Conservation (phyloP, 2,888 invertebrate genomes). For the Coremacera marginata region DNA sequence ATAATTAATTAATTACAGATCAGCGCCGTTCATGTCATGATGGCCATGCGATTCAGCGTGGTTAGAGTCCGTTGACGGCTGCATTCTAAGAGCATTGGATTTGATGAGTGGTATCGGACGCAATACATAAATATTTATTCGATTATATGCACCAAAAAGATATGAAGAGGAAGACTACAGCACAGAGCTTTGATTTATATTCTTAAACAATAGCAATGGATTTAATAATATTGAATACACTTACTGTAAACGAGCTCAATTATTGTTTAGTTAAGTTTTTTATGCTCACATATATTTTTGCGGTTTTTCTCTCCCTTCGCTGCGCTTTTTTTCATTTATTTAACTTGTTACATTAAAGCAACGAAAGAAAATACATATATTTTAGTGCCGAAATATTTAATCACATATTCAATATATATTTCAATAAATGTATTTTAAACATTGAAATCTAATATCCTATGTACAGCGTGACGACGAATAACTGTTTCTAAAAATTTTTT, state of each 20-base stretch:
- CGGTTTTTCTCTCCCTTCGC: not conserved
- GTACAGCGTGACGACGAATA: no score
- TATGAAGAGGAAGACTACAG: not conserved
- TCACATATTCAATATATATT: no score
- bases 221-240: slow-evolving; percentile 16
- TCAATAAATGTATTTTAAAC: no score
- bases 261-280: not conserved
- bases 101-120: slow-evolving; percentile 60
- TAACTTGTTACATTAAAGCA: no score
- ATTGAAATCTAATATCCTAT: no score
- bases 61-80: slow-evolving; percentile 66
- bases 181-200: not conserved
- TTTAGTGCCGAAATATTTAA: no score
- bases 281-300: not conserved
- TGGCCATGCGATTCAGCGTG: slow-evolving; percentile 82
- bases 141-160: not conserved
- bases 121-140: slow-evolving; percentile 47
- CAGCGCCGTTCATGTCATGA: slow-evolving; percentile 76
- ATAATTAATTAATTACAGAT: slow-evolving; percentile 50
- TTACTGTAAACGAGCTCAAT: not conserved
- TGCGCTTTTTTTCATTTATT: not conserved
- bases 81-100: slow-evolving; percentile 63
- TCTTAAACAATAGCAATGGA: not conserved
- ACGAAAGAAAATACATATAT: no score
- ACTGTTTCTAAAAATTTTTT: no score